Percentiles rank a stretch among this genome's conserved stretches.
Conservation (phyloP, 2,113 vertebrate genomes). For the Rousettus leschenaultii region DNA sequence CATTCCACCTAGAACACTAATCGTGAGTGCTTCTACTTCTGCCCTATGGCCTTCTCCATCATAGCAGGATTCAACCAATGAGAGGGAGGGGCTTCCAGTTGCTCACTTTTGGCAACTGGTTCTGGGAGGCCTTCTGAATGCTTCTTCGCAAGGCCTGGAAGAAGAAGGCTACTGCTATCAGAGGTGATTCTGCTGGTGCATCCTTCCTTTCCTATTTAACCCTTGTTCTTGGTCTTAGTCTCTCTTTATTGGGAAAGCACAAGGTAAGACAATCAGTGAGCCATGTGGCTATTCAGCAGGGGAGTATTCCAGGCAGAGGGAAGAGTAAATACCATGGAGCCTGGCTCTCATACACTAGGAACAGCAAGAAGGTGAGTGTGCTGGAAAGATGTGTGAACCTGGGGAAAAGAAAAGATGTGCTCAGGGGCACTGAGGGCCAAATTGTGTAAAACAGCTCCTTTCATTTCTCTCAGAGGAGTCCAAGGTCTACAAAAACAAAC, state of each 20-base stretch:
- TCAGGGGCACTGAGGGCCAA: neutral
- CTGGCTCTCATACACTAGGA: fast-evolving
- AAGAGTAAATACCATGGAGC: fast-evolving
- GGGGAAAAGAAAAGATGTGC: fast-evolving
- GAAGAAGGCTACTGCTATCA: fast-evolving
- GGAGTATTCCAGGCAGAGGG: fast-evolving
- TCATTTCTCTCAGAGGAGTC: neutral
- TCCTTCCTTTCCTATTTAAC: too few relatives aligned
- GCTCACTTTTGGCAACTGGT: neutral
- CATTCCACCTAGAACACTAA: neutral
- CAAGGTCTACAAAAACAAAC: neutral
- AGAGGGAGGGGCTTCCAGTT: neutral
- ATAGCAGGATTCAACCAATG: fast-evolving
- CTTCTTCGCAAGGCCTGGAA: neutral
- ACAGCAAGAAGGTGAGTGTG: too few relatives aligned
- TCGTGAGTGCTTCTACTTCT: neutral
- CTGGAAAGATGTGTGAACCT: neutral
- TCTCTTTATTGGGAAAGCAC: neutral
- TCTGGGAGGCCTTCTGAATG: neutral
- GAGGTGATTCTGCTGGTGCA: fast-evolving
- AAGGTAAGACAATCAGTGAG: neutral
- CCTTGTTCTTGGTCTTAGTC: neutral
- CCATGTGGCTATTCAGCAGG: fast-evolving
- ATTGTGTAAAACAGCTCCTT: neutral
- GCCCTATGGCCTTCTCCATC: neutral